A percentile compares a stretch with the other conserved stretches of the same genome.
Evolutionary conservation across 2,888 invertebrate genomes (phyloP).

Genomic region (Syrphus vitripennis): DNA sequence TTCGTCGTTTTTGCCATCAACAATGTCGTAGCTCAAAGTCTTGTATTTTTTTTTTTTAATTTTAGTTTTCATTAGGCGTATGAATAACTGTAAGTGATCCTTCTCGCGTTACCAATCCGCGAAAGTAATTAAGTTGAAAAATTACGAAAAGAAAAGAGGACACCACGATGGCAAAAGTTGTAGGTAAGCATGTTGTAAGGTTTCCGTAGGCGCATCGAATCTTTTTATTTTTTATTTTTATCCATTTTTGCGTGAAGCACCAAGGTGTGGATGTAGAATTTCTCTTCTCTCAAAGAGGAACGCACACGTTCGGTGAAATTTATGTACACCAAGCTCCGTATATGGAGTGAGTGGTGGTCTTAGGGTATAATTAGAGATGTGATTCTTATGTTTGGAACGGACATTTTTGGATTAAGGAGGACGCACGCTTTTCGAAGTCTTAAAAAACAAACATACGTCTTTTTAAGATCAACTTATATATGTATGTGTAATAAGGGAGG

Average conservation of each 20-base stretch:
- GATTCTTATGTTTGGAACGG: constrained; percentile 29
- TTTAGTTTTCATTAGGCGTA: background rate
- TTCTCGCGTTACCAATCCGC: constrained; percentile 71
- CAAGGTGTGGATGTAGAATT: constrained; percentile 70
- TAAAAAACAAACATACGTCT: constrained; percentile 44
- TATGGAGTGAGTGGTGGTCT: constrained; percentile 54
- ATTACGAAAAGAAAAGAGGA: constrained; percentile 61
- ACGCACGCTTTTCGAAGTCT: constrained; percentile 15
- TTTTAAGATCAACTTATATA: constrained; percentile 30
- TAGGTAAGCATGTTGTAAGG: constrained; percentile 7
- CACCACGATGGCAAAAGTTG: constrained; percentile 44
- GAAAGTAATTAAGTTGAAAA: constrained; percentile 70
- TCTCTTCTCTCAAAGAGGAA: constrained; percentile 36
- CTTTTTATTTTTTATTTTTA: background rate
- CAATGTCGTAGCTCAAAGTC: constrained; percentile 5
- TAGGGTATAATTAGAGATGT: constrained; percentile 64
- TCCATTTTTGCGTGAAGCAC: constrained; percentile 5
- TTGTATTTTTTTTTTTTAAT: background rate
- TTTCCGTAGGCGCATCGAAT: constrained; percentile 63
- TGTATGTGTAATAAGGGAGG: constrained; percentile 55
- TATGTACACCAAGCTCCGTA: constrained; percentile 51
- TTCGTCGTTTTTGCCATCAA: background rate
- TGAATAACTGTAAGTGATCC: constrained; percentile 66
- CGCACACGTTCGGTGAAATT: constrained; percentile 65
- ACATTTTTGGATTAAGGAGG: constrained; percentile 51